phyloP scores from a whole-genome alignment of 1,140 invertebrate genomes.

The Pogonomyrmex barbatus region DNA sequence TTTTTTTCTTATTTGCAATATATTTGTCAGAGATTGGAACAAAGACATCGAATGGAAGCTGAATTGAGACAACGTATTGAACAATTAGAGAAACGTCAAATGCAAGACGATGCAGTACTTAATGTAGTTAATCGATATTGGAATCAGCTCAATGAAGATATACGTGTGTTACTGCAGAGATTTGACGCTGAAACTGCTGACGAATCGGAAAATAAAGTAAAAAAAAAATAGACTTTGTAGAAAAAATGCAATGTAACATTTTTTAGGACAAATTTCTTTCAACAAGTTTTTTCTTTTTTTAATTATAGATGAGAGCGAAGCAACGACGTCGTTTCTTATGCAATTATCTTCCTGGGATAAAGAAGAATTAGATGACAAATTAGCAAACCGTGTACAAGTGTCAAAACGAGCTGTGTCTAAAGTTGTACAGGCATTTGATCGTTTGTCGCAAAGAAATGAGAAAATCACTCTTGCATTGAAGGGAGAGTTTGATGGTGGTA shows the following conservation, averaged over 20 bases:
- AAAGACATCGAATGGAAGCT: slow-evolving; percentile 94
- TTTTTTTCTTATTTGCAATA: neutral
- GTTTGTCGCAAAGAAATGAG: slow-evolving; percentile 96
- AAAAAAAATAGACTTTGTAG: slow-evolving; percentile 14
- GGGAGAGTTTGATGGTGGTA: slow-evolving; percentile 91
- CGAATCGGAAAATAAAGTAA: slow-evolving; percentile 97
- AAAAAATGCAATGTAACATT: neutral
- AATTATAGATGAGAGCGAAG: slow-evolving; percentile 96
- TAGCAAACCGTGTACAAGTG: slow-evolving; percentile 97
- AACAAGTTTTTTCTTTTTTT: slow-evolving; percentile 1
- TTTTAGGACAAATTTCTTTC: slow-evolving; percentile 29
- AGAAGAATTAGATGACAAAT: slow-evolving; percentile 97
- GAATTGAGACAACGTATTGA: slow-evolving; percentile 97
- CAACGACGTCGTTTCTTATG: slow-evolving; percentile 97
- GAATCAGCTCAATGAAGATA: slow-evolving; percentile 99
- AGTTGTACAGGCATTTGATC: slow-evolving; percentile 98
- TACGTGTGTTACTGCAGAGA: slow-evolving; percentile 95
- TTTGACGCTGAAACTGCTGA: slow-evolving; percentile 99
- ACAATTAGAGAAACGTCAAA: slow-evolving; percentile 98
- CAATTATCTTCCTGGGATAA: slow-evolving; percentile 99
- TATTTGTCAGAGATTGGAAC: slow-evolving; percentile 91
- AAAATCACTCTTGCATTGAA: slow-evolving; percentile 96
- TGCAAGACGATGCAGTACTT: slow-evolving; percentile 98
- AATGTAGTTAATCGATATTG: slow-evolving; percentile 99
- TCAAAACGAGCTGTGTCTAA: slow-evolving; percentile 97